These are phyloP conservation scores for Trematomus bernacchii DNA, from an alignment of 2,797 vertebrate genomes.

Conservation along the genomic window DNA sequence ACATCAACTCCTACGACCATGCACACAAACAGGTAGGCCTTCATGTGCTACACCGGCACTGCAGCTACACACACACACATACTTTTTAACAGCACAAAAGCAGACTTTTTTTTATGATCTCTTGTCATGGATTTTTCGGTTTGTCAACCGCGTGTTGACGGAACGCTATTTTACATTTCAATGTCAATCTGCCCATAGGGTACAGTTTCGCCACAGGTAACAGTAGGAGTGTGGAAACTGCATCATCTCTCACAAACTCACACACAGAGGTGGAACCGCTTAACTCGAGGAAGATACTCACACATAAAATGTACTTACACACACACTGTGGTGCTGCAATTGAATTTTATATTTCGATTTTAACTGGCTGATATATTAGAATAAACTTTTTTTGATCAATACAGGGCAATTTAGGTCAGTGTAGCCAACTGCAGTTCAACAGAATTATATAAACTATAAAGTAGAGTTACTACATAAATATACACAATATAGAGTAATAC, in stretches of 20 bases:
- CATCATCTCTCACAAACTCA: slow-evolving; percentile 87
- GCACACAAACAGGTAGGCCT: slow-evolving; percentile 95
- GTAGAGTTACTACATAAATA: too few relatives aligned
- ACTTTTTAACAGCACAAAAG: slow-evolving; percentile 2
- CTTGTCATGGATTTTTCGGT: slow-evolving; percentile 32
- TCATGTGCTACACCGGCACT: slow-evolving; percentile 39
- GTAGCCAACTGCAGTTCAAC: too few relatives aligned
- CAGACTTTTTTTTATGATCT: slow-evolving; percentile 19
- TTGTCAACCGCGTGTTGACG: slow-evolving; percentile 42
- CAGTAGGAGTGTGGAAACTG: slow-evolving; percentile 93
- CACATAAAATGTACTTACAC: slow-evolving; percentile 13
- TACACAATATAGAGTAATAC: not conserved
- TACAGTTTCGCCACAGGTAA: slow-evolving; percentile 57
- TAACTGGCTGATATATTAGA: not conserved
- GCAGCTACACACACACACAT: slow-evolving; percentile 17
- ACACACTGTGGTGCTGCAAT: slow-evolving; percentile 33
- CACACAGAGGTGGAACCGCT: slow-evolving; percentile 29
- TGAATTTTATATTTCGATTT: slow-evolving; percentile 9
- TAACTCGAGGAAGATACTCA: slow-evolving; percentile 20
- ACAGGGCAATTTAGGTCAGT: not conserved
- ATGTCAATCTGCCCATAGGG: slow-evolving; percentile 44
- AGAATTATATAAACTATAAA: not conserved
- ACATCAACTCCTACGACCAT: slow-evolving; percentile 99
- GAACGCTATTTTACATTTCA: slow-evolving; percentile 53
- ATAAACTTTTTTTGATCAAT: not conserved